Base-by-base conservation (phyloP, 2,888 invertebrate genomes). In the Cremastobaeus sp. region DNA sequence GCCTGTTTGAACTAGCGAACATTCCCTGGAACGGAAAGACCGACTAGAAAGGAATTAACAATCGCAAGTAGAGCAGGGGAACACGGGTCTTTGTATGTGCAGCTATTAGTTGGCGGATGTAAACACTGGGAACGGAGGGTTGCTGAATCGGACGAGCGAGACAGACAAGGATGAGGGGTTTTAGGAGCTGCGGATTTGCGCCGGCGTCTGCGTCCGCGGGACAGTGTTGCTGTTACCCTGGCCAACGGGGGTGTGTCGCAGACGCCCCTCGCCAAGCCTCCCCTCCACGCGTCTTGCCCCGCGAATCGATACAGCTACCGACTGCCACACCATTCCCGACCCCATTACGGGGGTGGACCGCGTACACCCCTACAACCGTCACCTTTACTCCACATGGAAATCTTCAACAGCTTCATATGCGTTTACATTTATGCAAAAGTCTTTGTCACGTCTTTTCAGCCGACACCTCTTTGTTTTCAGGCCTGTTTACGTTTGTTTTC, bases 221-320 rank as follows among this genome's bases (percentile, higher is more conserved):
- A 76, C 72, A 77, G 77, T 76, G 74, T 77, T 76, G 62, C 76
- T 77, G 81, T 80, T 80, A 79, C 78, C 80, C 81, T 79, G 79
- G 81, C 80, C 81, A 80, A 78, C 75, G 77, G 76, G 79, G 77
- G 75, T 78, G 75, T 76, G 75, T 77, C 74, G 74, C 76, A 68
- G 59, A 32, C 59, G 9, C 55, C 32, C 57, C 72, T 47, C n/a
- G 57, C 57, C 73, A 68, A 39, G 43, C 78, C 45, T 68, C 80
- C 82, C 82, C 81, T 78, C 81, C 77, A 80, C 66, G 75, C 79
- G 80, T 81, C 81, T 80, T 81, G 79, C 82, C 83, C 75, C 81
- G 83, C 84, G 84, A 87, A 87, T 86, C 86, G 85, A 86, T 87
- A 87, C 86, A 86, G 86, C 86, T 85, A 83, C 82, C 83, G 79